These are phyloP conservation scores for Entomobrya proxima DNA, from an alignment of 2,888 invertebrate genomes.

Conservation along the genomic window DNA sequence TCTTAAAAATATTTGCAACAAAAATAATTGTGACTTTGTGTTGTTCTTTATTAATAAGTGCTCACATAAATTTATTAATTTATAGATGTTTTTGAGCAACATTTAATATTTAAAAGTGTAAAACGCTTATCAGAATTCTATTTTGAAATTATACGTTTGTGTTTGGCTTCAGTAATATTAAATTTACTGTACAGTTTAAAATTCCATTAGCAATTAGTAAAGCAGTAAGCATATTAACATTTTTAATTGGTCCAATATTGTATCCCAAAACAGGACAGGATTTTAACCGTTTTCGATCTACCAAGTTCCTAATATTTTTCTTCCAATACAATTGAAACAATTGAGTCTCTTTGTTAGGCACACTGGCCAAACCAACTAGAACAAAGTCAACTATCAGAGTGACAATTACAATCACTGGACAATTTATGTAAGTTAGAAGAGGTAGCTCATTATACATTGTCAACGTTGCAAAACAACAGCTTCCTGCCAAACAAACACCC, in stretches of 20 bases:
- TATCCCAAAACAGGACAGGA: background rate
- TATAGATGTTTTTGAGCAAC: too few species aligned
- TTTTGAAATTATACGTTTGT: too few species aligned
- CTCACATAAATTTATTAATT: too few species aligned
- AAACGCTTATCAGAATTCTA: too few species aligned
- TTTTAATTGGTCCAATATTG: background rate
- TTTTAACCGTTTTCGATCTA: background rate
- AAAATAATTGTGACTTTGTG: too few species aligned
- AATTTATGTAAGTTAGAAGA: background rate
- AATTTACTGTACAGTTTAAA: background rate
- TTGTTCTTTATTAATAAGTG: too few species aligned
- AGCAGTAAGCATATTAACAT: background rate
- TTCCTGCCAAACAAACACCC: background rate
- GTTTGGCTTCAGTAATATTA: background rate
- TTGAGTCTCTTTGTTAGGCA: background rate
- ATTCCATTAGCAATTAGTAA: background rate
- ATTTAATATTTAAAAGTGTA: too few species aligned
- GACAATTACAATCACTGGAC: background rate
- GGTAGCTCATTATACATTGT: background rate
- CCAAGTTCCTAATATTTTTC: background rate
- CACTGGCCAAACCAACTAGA: background rate
- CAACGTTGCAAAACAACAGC: background rate
- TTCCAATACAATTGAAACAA: background rate
- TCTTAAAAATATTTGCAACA: too few species aligned
- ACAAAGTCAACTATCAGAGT: slow-evolving; percentile 6